Percentiles rank a stretch among this genome's conserved stretches.
Evolutionary conservation across 2,113 vertebrate species (phyloP).

Genomic region (Pavo muticus): DNA sequence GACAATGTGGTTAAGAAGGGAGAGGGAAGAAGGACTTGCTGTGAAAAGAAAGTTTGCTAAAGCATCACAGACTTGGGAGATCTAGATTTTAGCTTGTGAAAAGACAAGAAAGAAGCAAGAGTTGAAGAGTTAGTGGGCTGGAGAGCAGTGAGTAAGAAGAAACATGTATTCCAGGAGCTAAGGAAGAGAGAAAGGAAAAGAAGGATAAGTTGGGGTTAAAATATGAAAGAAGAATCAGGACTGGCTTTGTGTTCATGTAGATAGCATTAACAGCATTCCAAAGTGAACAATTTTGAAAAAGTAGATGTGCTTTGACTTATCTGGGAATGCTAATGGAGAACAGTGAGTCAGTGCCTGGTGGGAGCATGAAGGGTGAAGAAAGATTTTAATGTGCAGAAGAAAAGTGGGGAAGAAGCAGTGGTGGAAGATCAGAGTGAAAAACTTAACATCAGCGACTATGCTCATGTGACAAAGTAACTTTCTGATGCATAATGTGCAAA

Average conservation of each 20-base stretch:
- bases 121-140: neutral
- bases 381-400: neutral
- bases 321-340: neutral
- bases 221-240: neutral
- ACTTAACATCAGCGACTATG: neutral
- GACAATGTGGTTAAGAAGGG: neutral
- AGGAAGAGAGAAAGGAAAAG: neutral
- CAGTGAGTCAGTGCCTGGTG: neutral
- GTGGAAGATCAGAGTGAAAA: neutral
- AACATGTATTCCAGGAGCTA: neutral
- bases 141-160: neutral
- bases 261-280: neutral
- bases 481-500: neutral
- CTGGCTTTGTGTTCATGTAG: neutral
- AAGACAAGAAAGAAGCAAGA: neutral
- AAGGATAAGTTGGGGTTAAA: neutral
- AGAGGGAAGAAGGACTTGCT: neutral
- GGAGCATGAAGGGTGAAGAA: neutral
- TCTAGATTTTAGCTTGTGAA: neutral
- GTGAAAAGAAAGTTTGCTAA: neutral
- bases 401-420: neutral
- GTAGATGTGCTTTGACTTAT: neutral
- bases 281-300: neutral
- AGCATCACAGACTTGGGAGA: neutral
- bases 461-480: neutral